A percentile compares a stretch with the other conserved stretches of the same genome.
These are phyloP conservation scores for Phataginus tetradactyla DNA, from an alignment of 2,797 vertebrate genomes.

Conservation along the genomic window DNA sequence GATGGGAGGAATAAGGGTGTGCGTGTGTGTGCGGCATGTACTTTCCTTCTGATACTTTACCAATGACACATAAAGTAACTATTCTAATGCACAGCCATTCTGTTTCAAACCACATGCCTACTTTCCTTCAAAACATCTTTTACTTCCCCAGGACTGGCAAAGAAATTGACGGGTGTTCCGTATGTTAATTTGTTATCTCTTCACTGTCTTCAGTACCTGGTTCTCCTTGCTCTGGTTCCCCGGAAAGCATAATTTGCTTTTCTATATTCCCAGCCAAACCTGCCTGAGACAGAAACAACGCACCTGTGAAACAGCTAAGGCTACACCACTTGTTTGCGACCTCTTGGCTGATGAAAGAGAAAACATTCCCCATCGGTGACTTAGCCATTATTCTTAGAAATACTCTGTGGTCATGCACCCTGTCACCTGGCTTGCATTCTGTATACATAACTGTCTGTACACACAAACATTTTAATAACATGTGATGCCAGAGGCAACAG, in stretches of 20 bases:
- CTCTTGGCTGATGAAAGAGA: not conserved
- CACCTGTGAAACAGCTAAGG: not conserved
- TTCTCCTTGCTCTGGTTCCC: not conserved
- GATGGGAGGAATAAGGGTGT: not conserved
- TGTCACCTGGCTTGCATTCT: not conserved
- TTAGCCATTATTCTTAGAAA: not conserved
- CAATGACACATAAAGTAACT: not conserved
- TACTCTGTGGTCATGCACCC: not conserved
- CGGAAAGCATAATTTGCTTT: not conserved
- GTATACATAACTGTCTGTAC: not conserved
- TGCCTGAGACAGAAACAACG: not conserved
- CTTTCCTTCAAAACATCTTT: conserved; percentile 15
- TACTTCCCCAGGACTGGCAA: not conserved
- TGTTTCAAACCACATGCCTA: not conserved
- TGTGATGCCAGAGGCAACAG: not conserved
- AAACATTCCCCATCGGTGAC: not conserved
- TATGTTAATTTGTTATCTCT: not conserved
- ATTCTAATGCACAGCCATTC: not conserved
- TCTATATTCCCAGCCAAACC: not conserved
- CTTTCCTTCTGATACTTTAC: not conserved
- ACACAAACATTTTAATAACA: not conserved
- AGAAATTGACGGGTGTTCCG: not conserved
- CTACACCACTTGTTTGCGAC: too few species aligned
- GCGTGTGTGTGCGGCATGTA: not conserved
- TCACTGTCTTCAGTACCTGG: not conserved